phyloP scores from a whole-genome alignment of 2,797 vertebrate genomes.

The Sitta carolinensis region DNA sequence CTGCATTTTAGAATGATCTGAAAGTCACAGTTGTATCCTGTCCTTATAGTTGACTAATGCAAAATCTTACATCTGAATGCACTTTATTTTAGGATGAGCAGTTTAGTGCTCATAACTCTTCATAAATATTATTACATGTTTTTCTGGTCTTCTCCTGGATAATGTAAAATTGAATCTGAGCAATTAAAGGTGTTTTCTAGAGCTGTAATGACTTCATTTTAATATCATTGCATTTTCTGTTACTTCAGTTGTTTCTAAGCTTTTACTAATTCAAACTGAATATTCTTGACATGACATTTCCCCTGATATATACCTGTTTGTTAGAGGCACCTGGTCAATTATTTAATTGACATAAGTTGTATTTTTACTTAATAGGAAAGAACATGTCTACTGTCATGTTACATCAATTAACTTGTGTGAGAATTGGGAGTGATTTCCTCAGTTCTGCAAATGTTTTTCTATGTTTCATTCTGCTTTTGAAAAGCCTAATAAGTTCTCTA shows the following conservation, averaged over 20 bases:
- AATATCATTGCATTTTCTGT: not conserved
- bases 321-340: conserved; percentile 19
- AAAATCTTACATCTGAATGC: not conserved
- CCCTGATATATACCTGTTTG: not conserved
- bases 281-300: conserved; percentile 10
- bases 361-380: conserved; percentile 5
- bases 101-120: not conserved
- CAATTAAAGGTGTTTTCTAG: not conserved
- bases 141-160: not conserved
- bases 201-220: not conserved
- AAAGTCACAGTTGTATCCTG: not conserved
- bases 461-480: not conserved
- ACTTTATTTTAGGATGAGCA: not conserved
- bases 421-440: not conserved
- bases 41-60: not conserved
- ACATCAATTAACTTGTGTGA: not conserved
- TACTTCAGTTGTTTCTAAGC: not conserved
- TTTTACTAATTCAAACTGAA: not conserved
- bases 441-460: not conserved
- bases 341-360: conserved; percentile 13
- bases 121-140: not conserved
- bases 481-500: not conserved
- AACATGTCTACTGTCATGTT: conserved; percentile 13
- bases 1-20: not conserved
- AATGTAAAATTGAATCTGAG: not conserved